Evolutionary conservation across 2,888 invertebrate genomes (phyloP).

Genomic region (Cylindroiulus punctatus): DNA sequence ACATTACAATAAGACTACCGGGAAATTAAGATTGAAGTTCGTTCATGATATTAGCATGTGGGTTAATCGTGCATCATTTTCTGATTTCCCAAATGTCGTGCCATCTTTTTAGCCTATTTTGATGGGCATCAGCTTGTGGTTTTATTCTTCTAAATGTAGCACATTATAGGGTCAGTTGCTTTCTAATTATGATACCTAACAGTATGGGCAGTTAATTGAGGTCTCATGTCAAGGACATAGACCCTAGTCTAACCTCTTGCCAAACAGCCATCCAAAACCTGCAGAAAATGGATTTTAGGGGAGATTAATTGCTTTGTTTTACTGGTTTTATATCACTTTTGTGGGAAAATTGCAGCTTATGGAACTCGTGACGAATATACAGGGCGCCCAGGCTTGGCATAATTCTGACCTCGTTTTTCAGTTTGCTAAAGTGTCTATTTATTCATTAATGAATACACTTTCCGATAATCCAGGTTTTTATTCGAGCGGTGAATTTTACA

Average conservation of each 20-base stretch:
- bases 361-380: not conserved
- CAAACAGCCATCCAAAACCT: not conserved
- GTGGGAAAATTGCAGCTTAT: not conserved
- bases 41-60: not conserved
- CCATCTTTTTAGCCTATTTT: not conserved
- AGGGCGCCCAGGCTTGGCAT: too few species aligned
- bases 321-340: not conserved
- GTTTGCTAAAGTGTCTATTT: too few species aligned
- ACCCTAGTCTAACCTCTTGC: not conserved
- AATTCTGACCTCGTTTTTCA: too few species aligned
- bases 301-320: not conserved
- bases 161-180: not conserved
- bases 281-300: not conserved
- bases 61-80: constrained; percentile 29
- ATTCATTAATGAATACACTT: too few species aligned
- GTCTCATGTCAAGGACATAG: not conserved
- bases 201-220: not conserved
- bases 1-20: not conserved
- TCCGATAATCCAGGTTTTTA: too few species aligned
- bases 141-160: not conserved
- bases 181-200: not conserved
- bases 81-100: constrained; percentile 32
- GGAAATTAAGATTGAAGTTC: not conserved
- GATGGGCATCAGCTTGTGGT: not conserved
- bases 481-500: too few species aligned